Evolutionary conservation across 2,113 vertebrate species (phyloP).

Genomic region (Gymnogyps californianus): DNA sequence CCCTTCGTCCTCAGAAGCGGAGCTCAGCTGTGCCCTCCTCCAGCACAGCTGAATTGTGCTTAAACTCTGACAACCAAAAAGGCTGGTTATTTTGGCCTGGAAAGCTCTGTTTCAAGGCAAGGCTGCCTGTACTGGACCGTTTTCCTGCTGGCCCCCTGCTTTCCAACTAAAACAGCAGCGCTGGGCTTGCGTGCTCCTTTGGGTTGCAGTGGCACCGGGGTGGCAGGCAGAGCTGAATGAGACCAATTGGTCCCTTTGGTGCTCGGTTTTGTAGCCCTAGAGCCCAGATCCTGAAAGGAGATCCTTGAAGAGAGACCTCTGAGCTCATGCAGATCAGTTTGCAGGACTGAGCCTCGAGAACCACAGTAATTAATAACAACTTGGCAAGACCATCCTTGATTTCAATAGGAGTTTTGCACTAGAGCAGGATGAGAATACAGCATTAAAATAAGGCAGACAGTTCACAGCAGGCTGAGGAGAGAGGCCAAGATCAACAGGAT

Average conservation of each 20-base stretch:
- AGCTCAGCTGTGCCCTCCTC: not conserved
- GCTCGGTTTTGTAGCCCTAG: not conserved
- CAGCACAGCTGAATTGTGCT: not conserved
- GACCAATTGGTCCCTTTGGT: not conserved
- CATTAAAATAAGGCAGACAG: constrained; percentile 62
- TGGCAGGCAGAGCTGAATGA: not conserved
- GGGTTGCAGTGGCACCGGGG: not conserved
- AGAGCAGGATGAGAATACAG: constrained; percentile 35
- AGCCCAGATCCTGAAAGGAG: constrained; percentile 16
- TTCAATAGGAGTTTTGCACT: constrained; percentile 49
- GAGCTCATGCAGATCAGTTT: constrained; percentile 53
- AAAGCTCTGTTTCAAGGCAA: not conserved
- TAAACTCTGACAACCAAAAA: not conserved
- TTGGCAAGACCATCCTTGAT: constrained; percentile 6
- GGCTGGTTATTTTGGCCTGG: constrained; percentile 24
- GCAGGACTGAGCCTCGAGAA: constrained; percentile 24
- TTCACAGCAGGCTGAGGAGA: constrained; percentile 56
- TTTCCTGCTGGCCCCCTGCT: not conserved
- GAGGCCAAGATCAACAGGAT: constrained; percentile 63
- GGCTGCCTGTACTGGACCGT: not conserved
- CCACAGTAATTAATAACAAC: constrained; percentile 57
- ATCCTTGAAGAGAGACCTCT: constrained; percentile 25
- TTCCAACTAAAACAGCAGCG: not conserved
- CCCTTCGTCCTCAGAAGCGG: accelerated
- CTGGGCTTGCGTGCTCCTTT: not conserved